Percentiles rank a stretch among this genome's conserved stretches.
Evolutionary conservation across 2,888 invertebrate species (phyloP).

Genomic region (Gymnosoma rotundatum): DNA sequence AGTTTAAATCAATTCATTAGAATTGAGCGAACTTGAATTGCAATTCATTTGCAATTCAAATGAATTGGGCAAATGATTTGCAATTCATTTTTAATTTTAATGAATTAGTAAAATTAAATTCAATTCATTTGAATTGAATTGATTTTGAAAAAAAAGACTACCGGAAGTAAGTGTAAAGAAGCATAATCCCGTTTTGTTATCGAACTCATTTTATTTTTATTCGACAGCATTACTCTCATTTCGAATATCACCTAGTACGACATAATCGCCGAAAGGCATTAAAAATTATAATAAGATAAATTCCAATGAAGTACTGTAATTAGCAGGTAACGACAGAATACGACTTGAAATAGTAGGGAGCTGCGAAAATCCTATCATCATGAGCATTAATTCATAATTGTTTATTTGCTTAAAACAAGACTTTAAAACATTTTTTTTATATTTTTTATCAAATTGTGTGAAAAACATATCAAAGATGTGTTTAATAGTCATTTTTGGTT

Average conservation of each 20-base stretch:
- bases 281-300: not conserved
- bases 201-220: not conserved
- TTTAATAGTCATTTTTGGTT: too few species aligned
- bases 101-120: too few species aligned
- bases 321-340: constrained; percentile 2
- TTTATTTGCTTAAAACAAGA: not conserved
- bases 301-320: too few species aligned
- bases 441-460: too few species aligned
- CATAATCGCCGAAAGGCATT: constrained; percentile 8
- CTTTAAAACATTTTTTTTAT: too few species aligned
- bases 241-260: constrained; percentile 9
- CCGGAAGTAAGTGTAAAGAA: not conserved
- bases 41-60: too few species aligned
- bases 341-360: not conserved
- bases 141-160: not conserved
- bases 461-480: too few species aligned
- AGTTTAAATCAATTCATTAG: too few species aligned
- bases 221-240: not conserved
- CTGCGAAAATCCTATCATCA: too few species aligned
- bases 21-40: too few species aligned
- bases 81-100: too few species aligned
- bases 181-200: not conserved
- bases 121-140: not conserved
- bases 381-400: not conserved
- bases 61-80: too few species aligned